phyloP scores from a whole-genome alignment of 2,888 invertebrate species.

The Dyspetes luteomarginatus region DNA sequence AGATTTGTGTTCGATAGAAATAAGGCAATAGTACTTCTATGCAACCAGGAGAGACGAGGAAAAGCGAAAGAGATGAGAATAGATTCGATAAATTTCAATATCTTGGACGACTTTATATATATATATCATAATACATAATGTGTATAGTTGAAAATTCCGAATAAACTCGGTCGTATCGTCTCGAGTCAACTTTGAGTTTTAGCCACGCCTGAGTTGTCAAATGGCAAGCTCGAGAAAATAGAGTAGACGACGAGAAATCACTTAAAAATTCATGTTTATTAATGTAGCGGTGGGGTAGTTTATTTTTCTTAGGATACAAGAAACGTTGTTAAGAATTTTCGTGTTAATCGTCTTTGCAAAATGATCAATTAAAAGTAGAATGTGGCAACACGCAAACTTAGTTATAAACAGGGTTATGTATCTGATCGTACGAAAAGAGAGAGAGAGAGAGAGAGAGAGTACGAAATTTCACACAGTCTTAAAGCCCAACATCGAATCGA shows the following conservation, averaged over 20 bases:
- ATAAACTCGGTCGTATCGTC: constrained; percentile 4
- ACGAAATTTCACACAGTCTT: not conserved
- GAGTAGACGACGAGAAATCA: not conserved
- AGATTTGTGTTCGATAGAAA: constrained; percentile 46
- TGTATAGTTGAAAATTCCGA: constrained; percentile 7
- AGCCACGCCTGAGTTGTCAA: not conserved
- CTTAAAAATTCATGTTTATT: not conserved
- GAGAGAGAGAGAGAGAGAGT: not conserved
- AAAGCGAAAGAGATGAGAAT: constrained; percentile 23
- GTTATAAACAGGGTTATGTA: not conserved
- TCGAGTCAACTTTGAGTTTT: constrained; percentile 11
- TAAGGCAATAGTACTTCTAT: constrained; percentile 32
- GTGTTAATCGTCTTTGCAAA: not conserved
- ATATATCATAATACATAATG: not conserved
- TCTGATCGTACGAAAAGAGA: not conserved
- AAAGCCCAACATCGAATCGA: too few relatives aligned
- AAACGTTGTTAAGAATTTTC: not conserved
- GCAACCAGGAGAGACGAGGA: constrained; percentile 25
- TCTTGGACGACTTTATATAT: constrained; percentile 15
- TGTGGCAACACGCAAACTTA: not conserved
- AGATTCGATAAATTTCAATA: constrained; percentile 58
- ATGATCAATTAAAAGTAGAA: not conserved
- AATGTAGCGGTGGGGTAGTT: not conserved
- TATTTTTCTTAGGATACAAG: not conserved
- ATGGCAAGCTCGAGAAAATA: not conserved